Evolutionary conservation across 2,888 invertebrate species (phyloP).

Genomic region (Eupelmus urozonus): DNA sequence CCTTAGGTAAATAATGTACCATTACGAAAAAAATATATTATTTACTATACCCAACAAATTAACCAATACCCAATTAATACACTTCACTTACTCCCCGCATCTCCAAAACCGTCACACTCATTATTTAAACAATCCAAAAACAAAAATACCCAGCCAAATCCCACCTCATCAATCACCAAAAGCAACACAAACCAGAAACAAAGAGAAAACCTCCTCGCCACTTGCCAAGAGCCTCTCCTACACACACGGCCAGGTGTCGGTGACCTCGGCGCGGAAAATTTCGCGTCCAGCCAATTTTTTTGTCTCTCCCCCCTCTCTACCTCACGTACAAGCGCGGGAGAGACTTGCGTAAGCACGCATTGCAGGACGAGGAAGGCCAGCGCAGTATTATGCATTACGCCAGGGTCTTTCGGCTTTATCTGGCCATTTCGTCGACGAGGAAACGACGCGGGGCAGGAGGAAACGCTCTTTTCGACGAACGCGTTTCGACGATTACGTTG

Average conservation of each 20-base stretch:
- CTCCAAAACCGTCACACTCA: no score
- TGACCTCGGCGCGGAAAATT: conserved; percentile 54
- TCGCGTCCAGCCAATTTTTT: conserved; percentile 27
- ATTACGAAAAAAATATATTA: no score
- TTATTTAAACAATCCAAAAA: no score
- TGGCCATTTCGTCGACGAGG: conserved; percentile 28
- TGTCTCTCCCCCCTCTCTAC: conserved; percentile 2
- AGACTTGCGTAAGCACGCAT: conserved; percentile 14
- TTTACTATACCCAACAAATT: no score
- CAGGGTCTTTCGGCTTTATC: conserved; percentile 27
- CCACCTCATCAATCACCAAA: no score
- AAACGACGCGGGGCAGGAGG: conserved; percentile 2
- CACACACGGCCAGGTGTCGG: conserved; percentile 38
- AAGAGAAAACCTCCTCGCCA: not conserved
- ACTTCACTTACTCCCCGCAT: no score
- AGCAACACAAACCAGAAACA: conserved; percentile 8
- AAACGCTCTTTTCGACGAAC: not conserved
- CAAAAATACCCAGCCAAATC: no score
- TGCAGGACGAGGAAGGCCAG: conserved; percentile 46
- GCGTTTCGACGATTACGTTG: not conserved
- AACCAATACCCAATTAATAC: no score
- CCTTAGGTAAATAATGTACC: no score
- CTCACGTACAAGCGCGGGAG: not conserved
- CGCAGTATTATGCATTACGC: conserved; percentile 5
- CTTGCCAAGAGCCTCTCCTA: not conserved